Conservation (phyloP, 2,113 vertebrate genomes). For the Salvelinus sp. region DNA sequence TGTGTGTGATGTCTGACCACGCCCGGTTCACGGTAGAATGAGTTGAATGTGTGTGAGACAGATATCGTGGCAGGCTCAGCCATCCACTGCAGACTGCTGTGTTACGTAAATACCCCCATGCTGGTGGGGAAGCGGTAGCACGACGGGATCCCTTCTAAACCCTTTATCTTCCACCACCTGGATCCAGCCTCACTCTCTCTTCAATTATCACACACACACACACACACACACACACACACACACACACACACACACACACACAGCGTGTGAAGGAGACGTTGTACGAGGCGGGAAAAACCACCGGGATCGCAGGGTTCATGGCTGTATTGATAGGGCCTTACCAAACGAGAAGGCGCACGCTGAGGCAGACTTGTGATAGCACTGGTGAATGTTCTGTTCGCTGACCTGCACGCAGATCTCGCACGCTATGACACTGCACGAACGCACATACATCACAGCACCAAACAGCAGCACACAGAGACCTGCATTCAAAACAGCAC, state of each 20-base stretch:
- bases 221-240: not conserved
- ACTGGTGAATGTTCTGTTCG: too few relatives aligned
- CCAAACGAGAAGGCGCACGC: too few relatives aligned
- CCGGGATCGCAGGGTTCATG: too few relatives aligned
- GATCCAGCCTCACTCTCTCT: conserved; percentile 4
- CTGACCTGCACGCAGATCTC: too few relatives aligned
- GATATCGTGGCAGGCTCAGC: not conserved
- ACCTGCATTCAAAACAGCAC: too few relatives aligned
- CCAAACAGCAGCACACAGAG: too few relatives aligned
- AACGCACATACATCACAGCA: too few relatives aligned
- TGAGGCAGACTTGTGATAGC: too few relatives aligned
- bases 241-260: not conserved
- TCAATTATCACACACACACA: conserved; percentile 5
- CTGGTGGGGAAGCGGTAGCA: not conserved
- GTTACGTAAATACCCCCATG: not conserved
- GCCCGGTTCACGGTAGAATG: not conserved
- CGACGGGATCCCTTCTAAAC: conserved; percentile 27
- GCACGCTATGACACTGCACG: too few relatives aligned
- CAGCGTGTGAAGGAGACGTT: too few relatives aligned
- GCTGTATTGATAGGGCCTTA: too few relatives aligned
- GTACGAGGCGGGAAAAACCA: too few relatives aligned
- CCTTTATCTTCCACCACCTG: conserved; percentile 43
- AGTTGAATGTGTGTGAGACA: not conserved
- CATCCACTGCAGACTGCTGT: not conserved
- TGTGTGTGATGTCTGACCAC: conserved; percentile 3